A percentile compares a stretch with the other conserved stretches of the same genome.
phyloP scores from a whole-genome alignment of 2,888 invertebrate species.

The Drosophila hamatofila region DNA sequence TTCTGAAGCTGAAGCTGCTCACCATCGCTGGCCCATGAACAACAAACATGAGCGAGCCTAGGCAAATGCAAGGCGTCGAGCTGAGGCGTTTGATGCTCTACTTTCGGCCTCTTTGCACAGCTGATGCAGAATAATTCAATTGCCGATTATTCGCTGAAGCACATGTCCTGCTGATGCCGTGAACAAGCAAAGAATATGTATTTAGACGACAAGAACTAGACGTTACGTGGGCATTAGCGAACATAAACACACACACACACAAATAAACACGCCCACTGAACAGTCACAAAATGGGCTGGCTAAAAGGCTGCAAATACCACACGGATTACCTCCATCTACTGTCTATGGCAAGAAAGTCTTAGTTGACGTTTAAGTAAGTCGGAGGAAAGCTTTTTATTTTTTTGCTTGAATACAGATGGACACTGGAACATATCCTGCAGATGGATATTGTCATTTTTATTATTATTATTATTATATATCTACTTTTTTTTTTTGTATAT shows the following conservation, averaged over 20 bases:
- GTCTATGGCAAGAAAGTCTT: not conserved
- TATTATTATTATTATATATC: no score
- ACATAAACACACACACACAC: no score
- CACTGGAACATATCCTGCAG: not conserved
- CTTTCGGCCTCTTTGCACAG: slow-evolving; percentile 3
- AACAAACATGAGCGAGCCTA: not conserved
- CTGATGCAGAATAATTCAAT: slow-evolving; percentile 38
- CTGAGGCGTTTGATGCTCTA: slow-evolving; percentile 42
- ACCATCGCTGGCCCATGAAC: not conserved
- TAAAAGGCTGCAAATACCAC: not conserved
- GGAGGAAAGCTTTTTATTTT: not conserved
- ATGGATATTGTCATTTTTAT: no score
- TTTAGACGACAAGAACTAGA: not conserved
- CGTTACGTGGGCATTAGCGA: not conserved
- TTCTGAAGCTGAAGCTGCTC: not conserved
- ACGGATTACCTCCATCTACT: not conserved
- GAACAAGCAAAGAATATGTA: slow-evolving; percentile 3
- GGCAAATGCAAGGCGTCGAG: slow-evolving; percentile 45
- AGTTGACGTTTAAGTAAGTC: not conserved
- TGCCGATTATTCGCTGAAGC: slow-evolving; percentile 10
- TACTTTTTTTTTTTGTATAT: no score
- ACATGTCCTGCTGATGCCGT: not conserved
- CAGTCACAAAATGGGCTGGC: not conserved
- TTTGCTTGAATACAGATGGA: not conserved
- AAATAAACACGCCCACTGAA: no score